Percentiles rank a stretch among this genome's conserved stretches.
Conservation (phyloP, 2,797 vertebrate genomes). For the Neomorphus geoffroyi region DNA sequence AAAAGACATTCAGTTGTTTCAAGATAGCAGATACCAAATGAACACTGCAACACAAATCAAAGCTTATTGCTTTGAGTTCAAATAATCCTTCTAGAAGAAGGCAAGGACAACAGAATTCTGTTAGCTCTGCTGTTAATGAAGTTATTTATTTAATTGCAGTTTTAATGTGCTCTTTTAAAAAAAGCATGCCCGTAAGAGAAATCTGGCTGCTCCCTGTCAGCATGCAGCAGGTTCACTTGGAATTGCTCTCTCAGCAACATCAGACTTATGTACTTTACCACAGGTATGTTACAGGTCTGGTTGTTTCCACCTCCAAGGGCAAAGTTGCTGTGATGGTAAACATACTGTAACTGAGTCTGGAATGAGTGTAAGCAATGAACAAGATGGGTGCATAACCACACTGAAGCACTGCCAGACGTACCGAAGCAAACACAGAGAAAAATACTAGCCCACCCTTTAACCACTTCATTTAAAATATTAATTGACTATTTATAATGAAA, state of each 20-base stretch:
- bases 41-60: neutral
- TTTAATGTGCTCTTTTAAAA: neutral
- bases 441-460: neutral
- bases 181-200: neutral
- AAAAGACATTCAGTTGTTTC: neutral
- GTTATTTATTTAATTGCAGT: neutral
- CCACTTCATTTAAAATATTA: neutral
- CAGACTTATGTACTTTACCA: neutral
- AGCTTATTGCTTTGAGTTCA: neutral
- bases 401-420: neutral
- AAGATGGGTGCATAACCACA: neutral
- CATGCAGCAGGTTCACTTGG: neutral
- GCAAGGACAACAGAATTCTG: neutral
- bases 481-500: neutral
- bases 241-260: neutral
- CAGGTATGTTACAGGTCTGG: too few relatives aligned
- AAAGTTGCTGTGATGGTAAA: neutral
- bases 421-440: neutral
- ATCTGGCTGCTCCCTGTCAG: neutral
- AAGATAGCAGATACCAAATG: neutral
- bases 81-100: neutral
- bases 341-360: neutral
- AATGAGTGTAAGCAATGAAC: neutral
- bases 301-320: neutral
- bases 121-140: neutral